phyloP scores from a whole-genome alignment of 2,797 vertebrate genomes.

The Rhinichthys osculus region DNA sequence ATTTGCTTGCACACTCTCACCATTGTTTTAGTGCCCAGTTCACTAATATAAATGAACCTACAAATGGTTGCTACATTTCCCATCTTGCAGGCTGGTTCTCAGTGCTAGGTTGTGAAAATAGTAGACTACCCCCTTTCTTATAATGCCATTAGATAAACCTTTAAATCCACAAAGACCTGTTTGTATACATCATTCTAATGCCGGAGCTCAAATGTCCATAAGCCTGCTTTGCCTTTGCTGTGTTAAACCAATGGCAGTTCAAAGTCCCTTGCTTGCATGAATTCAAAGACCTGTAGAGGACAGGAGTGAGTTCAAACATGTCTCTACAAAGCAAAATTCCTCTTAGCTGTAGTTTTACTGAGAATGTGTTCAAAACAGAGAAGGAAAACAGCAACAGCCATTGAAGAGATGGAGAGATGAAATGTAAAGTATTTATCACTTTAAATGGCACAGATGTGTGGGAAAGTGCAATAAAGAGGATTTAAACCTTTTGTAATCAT shows the following conservation, averaged over 20 bases:
- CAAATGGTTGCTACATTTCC: neutral
- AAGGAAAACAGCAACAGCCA: slow-evolving; percentile 63
- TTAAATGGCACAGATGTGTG: slow-evolving; percentile 67
- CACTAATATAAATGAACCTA: neutral
- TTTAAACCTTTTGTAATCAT: neutral
- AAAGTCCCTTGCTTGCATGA: slow-evolving; percentile 11
- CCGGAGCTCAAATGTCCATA: slow-evolving; percentile 14
- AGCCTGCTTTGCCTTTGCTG: slow-evolving; percentile 10
- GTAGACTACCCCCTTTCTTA: neutral
- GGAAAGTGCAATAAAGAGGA: neutral
- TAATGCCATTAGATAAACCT: slow-evolving; percentile 1
- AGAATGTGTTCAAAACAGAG: slow-evolving; percentile 77
- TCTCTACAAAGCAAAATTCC: slow-evolving; percentile 47
- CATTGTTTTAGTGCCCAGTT: neutral
- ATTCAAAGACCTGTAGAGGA: slow-evolving; percentile 21
- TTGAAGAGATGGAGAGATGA: slow-evolving; percentile 69
- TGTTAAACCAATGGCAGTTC: slow-evolving; percentile 9
- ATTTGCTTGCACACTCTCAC: neutral
- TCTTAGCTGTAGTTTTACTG: slow-evolving; percentile 58
- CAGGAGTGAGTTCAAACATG: slow-evolving; percentile 53
- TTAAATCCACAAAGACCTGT: slow-evolving; percentile 13
- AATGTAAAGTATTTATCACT: slow-evolving; percentile 71
- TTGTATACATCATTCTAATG: no score
- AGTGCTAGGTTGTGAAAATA: neutral
- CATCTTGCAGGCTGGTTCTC: neutral